Evolutionary conservation across 2,113 vertebrate genomes (phyloP).

Genomic region (Apus apus): DNA sequence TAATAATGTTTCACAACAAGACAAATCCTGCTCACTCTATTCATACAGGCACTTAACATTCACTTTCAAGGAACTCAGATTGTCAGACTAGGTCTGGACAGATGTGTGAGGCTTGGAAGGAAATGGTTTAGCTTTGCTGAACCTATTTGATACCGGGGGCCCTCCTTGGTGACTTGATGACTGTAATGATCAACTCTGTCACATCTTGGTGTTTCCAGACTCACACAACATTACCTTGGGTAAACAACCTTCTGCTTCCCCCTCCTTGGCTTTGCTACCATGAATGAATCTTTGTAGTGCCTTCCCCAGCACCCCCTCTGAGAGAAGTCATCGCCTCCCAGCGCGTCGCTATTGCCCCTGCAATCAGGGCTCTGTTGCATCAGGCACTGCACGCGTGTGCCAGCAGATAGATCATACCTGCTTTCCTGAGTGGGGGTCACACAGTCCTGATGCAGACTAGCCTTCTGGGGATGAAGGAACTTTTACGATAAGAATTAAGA

Average conservation of each 20-base stretch:
- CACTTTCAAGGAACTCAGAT: not conserved
- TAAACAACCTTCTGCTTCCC: not conserved
- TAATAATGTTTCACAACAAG: not conserved
- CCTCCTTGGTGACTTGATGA: not conserved
- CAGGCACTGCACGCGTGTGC: not conserved
- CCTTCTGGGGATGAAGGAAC: not conserved
- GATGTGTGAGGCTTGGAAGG: not conserved
- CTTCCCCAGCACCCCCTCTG: not conserved
- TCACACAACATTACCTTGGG: not conserved
- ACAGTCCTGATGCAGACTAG: rapidly evolving
- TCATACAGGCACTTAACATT: not conserved
- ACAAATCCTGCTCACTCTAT: not conserved
- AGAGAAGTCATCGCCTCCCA: not conserved
- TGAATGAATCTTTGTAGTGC: not conserved
- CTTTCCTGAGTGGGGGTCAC: not conserved
- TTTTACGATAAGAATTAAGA: not conserved
- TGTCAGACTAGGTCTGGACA: not conserved
- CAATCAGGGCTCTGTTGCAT: not conserved
- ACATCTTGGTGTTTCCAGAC: not conserved
- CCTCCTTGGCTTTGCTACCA: not conserved
- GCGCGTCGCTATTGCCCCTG: not conserved
- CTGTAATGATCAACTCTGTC: not conserved
- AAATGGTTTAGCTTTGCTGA: not conserved
- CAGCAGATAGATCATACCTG: rapidly evolving
- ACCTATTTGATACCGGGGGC: not conserved